A percentile compares a stretch with the other conserved stretches of the same genome.
These are phyloP conservation scores for Vombatus ursinus DNA, from an alignment of 2,113 vertebrate genomes.

Conservation along the genomic window DNA sequence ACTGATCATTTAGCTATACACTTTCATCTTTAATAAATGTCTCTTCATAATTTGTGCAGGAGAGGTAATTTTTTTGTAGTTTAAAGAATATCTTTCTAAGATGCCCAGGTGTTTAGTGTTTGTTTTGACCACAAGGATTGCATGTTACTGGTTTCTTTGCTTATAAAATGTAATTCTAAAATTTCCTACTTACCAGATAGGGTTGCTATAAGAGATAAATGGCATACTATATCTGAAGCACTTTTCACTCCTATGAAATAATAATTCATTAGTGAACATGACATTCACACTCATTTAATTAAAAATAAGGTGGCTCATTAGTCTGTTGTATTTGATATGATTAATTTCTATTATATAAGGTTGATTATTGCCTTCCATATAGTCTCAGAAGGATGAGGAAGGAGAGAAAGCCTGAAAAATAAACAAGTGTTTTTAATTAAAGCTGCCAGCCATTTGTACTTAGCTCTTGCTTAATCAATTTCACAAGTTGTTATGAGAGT, in stretches of 20 bases:
- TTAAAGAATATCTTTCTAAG: slow-evolving; percentile 20
- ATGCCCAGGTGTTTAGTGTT: background rate
- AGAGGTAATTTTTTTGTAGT: slow-evolving; percentile 11
- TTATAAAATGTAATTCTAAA: background rate
- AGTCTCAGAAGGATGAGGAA: background rate
- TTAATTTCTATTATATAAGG: slow-evolving; percentile 32
- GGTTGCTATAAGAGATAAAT: slow-evolving; percentile 26
- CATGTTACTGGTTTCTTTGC: slow-evolving; percentile 31
- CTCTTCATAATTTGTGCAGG: slow-evolving; percentile 17
- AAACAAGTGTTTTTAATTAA: slow-evolving; percentile 32
- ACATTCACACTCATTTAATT: slow-evolving; percentile 21
- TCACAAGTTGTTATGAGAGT: slow-evolving; percentile 52
- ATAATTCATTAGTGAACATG: slow-evolving; percentile 39
- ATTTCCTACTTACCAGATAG: slow-evolving; percentile 27
- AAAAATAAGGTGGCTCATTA: slow-evolving; percentile 47
- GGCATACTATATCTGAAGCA: background rate
- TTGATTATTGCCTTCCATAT: slow-evolving; percentile 35
- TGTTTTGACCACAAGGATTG: background rate
- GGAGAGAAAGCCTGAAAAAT: slow-evolving; percentile 10
- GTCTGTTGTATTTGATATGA: slow-evolving; percentile 34
- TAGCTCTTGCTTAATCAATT: slow-evolving; percentile 30
- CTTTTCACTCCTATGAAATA: slow-evolving; percentile 3
- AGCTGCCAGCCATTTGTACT: background rate
- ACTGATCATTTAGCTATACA: background rate
- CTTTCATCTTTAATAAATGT: slow-evolving; percentile 9